Evolutionary conservation across 2,113 vertebrate species (phyloP).

Genomic region (Rhegmatorhina hoffmannsi): DNA sequence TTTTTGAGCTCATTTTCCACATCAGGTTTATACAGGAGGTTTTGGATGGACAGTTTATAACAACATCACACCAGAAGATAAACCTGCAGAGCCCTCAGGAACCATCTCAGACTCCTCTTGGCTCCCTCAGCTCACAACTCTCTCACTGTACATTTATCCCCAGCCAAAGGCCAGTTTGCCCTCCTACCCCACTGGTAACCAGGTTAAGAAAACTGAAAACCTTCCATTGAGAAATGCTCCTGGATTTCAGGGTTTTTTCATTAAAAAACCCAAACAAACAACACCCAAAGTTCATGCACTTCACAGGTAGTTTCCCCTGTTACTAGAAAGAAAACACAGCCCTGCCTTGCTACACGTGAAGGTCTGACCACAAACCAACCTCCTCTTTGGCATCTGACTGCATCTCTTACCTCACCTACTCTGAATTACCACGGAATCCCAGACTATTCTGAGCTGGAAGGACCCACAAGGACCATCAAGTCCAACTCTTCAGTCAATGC

Average conservation of each 20-base stretch:
- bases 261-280: neutral
- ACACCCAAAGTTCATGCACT: neutral
- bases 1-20: neutral
- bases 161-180: neutral
- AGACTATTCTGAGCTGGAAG: no score
- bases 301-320: neutral
- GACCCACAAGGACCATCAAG: no score
- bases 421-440: no score
- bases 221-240: neutral
- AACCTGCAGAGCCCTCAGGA: neutral
- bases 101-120: neutral
- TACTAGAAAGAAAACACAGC: no score
- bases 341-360: no score
- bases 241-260: neutral
- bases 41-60: neutral
- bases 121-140: neutral
- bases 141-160: neutral
- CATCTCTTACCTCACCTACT: no score
- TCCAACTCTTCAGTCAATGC: no score
- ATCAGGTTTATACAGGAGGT: neutral
- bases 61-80: neutral
- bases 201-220: neutral
- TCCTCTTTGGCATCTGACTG: no score
- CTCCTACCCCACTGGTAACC: neutral
- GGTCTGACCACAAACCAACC: no score